Base-by-base conservation (phyloP, 1,140 invertebrate species). In the Formica selysi region DNA sequence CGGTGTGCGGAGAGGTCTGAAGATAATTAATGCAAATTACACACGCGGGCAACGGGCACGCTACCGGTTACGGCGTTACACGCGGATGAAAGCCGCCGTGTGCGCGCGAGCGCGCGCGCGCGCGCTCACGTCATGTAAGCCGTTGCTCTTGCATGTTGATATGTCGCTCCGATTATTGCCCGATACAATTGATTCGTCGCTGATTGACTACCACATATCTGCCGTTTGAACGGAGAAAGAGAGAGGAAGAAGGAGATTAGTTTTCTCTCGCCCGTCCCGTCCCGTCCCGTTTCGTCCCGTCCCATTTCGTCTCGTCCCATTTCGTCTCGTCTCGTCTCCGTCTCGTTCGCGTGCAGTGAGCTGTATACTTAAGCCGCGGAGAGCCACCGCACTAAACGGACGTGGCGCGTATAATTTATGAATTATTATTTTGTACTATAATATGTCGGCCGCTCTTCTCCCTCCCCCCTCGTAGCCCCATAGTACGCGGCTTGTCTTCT, bases 381-480 rank as follows among this genome's bases (percentile, higher is more conserved):
- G 67, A 87, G 85, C 86, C 88, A 85, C 81, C 86, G 86, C 87
- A 89, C 92, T 92, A 92, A 93, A 91, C 91, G 91, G 90, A 91
- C 89, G 87, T 74, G 87, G 87, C 91, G 89, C 88, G 91, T 92
- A 93, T 93, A 93, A 94, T 94, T 93, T 93, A 94, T 93, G 93
- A 94, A 93, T 94, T 94, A 94, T 94, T 93, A 93, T 93, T 94
- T 93, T 91, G 92, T 92, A 91, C 89, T 91, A 91, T 93, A 93
- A 92, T 80, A 80, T 94, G 92, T 93, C 86, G 86, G 86, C 64
- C 67, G 87, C 86, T 13, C 73, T 32, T 38, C 54, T 67, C 81
- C 61, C 54, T 59, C 71, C 36, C 71, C 48, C 16, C 19, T 48
- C 70, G 57, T 54, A 71, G 76, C 62, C 19, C 61, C 70, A 86